These are phyloP conservation scores for Etheostoma perlongum DNA, from an alignment of 2,797 vertebrate genomes.

Conservation along the genomic window DNA sequence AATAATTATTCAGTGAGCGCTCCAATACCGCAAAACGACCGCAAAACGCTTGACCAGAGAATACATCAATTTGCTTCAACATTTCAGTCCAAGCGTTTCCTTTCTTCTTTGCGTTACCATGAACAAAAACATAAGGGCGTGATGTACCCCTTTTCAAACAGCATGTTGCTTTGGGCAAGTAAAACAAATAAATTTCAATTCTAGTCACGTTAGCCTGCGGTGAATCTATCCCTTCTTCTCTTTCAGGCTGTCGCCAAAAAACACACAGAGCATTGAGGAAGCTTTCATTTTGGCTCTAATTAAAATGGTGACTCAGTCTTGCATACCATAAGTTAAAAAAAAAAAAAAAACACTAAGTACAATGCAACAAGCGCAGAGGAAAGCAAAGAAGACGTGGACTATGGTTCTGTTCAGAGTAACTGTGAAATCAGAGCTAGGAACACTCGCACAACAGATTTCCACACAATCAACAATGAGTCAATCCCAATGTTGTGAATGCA, in stretches of 20 bases:
- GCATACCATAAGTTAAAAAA: conserved; percentile 3
- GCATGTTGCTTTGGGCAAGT: conserved; percentile 32
- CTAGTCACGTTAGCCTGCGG: conserved; percentile 49
- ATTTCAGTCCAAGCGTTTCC: neutral
- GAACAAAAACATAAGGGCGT: conserved; percentile 44
- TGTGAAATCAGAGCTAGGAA: conserved; percentile 40
- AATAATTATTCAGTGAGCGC: conserved; percentile 4
- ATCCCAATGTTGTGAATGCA: conserved; percentile 23
- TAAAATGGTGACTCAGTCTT: conserved; percentile 45
- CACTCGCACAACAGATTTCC: conserved; percentile 14
- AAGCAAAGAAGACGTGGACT: conserved; percentile 8
- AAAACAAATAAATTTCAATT: conserved; percentile 66
- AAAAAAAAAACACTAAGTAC: conserved; percentile 4
- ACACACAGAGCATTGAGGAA: conserved; percentile 29
- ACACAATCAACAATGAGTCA: conserved; percentile 23
- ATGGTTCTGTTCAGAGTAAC: conserved; percentile 24
- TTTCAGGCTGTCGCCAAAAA: conserved; percentile 29
- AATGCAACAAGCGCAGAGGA: conserved; percentile 3
- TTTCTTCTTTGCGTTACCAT: conserved; percentile 8
- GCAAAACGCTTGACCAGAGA: conserved; percentile 35
- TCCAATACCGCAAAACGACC: conserved; percentile 28
- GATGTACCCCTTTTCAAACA: conserved; percentile 40
- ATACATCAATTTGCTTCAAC: conserved; percentile 28
- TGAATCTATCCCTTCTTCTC: conserved; percentile 45
- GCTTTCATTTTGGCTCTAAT: conserved; percentile 48